Conservation (phyloP, 2,797 vertebrate genomes). For the Tenualosa thibaudeaui region DNA sequence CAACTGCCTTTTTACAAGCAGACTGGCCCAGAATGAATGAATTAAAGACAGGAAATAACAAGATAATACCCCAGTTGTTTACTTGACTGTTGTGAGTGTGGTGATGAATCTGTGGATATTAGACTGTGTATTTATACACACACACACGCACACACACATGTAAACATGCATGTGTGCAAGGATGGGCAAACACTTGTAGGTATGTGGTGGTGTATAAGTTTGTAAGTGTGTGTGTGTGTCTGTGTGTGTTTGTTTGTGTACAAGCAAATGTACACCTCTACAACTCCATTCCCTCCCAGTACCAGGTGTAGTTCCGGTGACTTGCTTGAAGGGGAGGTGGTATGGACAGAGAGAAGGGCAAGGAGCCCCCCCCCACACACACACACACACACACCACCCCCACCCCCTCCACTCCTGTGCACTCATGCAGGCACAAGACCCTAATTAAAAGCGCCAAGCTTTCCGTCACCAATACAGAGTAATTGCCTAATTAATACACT, state of each 20-base stretch:
- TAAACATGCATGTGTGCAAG: not conserved
- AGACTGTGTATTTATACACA: not conserved
- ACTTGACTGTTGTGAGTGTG: not conserved
- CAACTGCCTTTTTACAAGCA: constrained; percentile 61
- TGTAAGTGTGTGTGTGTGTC: constrained; percentile 27
- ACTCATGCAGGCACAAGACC: constrained; percentile 78
- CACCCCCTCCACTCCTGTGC: constrained; percentile 70
- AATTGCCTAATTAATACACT: constrained; percentile 82
- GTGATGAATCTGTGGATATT: not conserved
- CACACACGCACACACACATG: not conserved
- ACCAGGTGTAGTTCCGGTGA: not conserved
- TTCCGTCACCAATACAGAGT: constrained; percentile 80
- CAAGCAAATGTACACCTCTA: not conserved
- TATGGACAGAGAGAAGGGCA: constrained; percentile 69
- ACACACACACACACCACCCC: constrained; percentile 54
- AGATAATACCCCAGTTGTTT: not conserved
- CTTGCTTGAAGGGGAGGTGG: constrained; percentile 50
- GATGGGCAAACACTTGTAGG: not conserved
- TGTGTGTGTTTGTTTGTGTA: constrained; percentile 25
- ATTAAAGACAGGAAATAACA: constrained; percentile 62
- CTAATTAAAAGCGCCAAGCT: constrained; percentile 86
- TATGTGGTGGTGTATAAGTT: not conserved
- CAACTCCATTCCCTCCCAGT: not conserved
- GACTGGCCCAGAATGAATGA: constrained; percentile 38
- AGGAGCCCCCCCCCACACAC: constrained; percentile 58